Base-by-base conservation (phyloP, 2,888 invertebrate species). In the Tipula confusa region DNA sequence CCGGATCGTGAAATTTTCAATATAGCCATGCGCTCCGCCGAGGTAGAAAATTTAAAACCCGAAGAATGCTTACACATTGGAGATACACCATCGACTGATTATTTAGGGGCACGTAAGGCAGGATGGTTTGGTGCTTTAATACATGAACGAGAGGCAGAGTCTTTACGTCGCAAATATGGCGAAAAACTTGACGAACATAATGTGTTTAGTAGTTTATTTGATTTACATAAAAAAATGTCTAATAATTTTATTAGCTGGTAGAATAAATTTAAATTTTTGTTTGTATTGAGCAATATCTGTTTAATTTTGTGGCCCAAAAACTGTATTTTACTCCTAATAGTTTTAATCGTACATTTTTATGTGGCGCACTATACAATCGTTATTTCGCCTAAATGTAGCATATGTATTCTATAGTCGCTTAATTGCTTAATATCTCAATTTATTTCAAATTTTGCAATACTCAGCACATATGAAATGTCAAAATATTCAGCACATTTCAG, bases 1-100 rank as follows among this genome's bases (percentile, higher is more conserved):
- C 97, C 98, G 0, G 91, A 93, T 87, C 87, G 90, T 48, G 90
- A 90, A 84, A 96, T 97, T 86, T 98, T 96, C 87, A 86, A 92
- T 85, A 87, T 90, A 87, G 95, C 94, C 29, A 88, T 94, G 87
- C 86, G 90, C 36, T 87, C 87, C 83, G 91, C 92, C 6, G 89
- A 90, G 11, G 85, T 91, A 28, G 84, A 86, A 2, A 85, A 88
- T 79, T 86, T 93, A 0, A 87, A 89, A 83, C 91, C 95, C 0
- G 87, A 90, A 0, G 92, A 96, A 86, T 94, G 95, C 83, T 88
- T 97, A 2, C 98, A 98, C 87, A 91, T 98, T 83, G 97, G 98
- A 0, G 96, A 98, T 89, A 93, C 93, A 85, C 87, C 93, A 1
- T 89, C 91, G 33, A 91, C 93, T 38, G 98, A 98, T 89, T 97